These are phyloP conservation scores for Hirundichthys speculiger DNA, from an alignment of 2,113 vertebrate genomes.

Conservation along the genomic window DNA sequence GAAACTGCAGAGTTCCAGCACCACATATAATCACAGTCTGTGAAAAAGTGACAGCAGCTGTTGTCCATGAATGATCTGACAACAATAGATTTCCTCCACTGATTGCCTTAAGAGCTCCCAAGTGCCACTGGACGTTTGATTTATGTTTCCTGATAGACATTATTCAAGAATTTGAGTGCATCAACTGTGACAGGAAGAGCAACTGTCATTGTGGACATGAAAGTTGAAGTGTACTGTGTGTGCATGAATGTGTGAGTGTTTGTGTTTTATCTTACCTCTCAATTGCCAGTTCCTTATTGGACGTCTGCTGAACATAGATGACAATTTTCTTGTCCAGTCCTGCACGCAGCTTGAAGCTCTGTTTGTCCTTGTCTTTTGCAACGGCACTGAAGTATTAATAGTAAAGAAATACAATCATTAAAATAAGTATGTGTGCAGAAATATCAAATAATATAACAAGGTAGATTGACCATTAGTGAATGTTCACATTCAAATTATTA, in stretches of 20 bases:
- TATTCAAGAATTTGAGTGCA: background rate
- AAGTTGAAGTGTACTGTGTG: too few species aligned
- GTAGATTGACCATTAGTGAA: conserved; percentile 1
- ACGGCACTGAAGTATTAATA: conserved; percentile 86
- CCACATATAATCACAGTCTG: too few species aligned
- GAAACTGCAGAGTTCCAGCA: too few species aligned
- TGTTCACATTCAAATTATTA: background rate
- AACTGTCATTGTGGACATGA: background rate
- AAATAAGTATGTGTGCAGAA: background rate
- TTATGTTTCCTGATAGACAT: background rate
- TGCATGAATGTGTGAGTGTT: background rate
- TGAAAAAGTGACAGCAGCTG: background rate
- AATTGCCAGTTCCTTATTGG: conserved; percentile 97
- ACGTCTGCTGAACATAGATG: conserved; percentile 96
- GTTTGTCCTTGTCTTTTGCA: conserved; percentile 97
- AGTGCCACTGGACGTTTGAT: background rate
- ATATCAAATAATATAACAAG: background rate
- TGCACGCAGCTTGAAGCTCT: conserved; percentile 97
- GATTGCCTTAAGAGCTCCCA: background rate
- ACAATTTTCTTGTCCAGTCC: conserved; percentile 99
- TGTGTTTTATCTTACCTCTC: conserved; percentile 86
- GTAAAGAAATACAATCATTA: background rate
- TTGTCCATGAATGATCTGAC: background rate
- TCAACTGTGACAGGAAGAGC: background rate
- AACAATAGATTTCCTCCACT: conserved; percentile 5